A percentile compares a stretch with the other conserved stretches of the same genome.
Evolutionary conservation across 2,113 vertebrate species (phyloP).

Genomic region (Arothron firmamentum): DNA sequence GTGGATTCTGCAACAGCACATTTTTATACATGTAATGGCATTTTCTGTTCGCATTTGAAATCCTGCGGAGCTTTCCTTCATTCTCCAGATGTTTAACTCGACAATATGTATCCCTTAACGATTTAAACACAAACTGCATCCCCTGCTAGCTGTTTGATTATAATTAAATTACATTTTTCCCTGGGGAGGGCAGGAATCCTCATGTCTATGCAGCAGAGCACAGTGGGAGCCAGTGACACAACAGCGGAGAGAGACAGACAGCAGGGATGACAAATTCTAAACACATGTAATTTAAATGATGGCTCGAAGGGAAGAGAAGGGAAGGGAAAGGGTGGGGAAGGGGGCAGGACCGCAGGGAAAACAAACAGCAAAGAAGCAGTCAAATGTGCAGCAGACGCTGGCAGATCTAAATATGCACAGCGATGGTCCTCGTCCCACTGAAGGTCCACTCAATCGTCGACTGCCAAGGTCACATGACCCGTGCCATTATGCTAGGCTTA

Average conservation of each 20-base stretch:
- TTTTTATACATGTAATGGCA: neutral
- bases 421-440: neutral
- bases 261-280: slow-evolving; percentile 67
- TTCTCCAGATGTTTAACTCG: slow-evolving; percentile 51
- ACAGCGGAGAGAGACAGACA: slow-evolving; percentile 33
- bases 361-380: slow-evolving; percentile 46
- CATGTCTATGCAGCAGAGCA: slow-evolving; percentile 51
- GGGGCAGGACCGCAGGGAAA: slow-evolving; percentile 48
- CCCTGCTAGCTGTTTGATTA: slow-evolving; percentile 80
- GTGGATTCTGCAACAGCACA: neutral
- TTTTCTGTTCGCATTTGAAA: slow-evolving; percentile 20
- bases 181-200: slow-evolving; percentile 65
- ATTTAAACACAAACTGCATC: slow-evolving; percentile 70
- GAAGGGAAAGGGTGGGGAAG: slow-evolving; percentile 32
- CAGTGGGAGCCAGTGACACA: slow-evolving; percentile 61
- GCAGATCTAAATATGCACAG: slow-evolving; percentile 16
- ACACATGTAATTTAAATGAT: slow-evolving; percentile 68
- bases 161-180: slow-evolving; percentile 82
- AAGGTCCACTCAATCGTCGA: slow-evolving; percentile 10
- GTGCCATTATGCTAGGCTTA: neutral
- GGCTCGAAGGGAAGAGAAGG: slow-evolving; percentile 43
- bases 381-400: slow-evolving; percentile 26
- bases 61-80: slow-evolving; percentile 23
- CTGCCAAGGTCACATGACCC: slow-evolving; percentile 13
- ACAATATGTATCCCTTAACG: slow-evolving; percentile 71